Percentiles rank a stretch among this genome's conserved stretches.
Evolutionary conservation across 2,113 vertebrate species (phyloP).

Genomic region (Psephotus haematonotus): DNA sequence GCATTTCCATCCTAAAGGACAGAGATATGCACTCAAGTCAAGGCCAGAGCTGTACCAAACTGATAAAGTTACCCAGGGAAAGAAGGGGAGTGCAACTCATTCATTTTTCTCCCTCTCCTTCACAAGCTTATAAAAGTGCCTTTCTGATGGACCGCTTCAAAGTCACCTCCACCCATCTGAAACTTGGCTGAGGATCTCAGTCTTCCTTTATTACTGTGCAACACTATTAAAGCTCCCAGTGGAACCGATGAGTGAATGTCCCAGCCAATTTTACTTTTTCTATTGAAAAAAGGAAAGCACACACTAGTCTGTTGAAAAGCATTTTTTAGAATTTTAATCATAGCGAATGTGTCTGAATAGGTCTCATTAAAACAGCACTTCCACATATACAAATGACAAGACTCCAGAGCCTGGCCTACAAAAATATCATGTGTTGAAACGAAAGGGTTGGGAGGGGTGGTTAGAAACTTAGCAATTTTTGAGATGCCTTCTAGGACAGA

Average conservation of each 20-base stretch:
- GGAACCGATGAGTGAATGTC: slow-evolving; percentile 13
- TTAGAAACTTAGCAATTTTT: slow-evolving; percentile 36
- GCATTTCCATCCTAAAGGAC: background rate
- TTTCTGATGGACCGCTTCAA: slow-evolving; percentile 24
- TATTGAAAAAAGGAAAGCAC: background rate
- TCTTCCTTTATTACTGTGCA: slow-evolving; percentile 14
- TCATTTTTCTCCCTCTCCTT: background rate
- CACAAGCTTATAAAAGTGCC: background rate
- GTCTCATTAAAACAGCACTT: slow-evolving; percentile 69
- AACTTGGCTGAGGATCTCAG: slow-evolving; percentile 13
- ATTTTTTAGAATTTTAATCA: slow-evolving; percentile 74
- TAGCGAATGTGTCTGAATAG: slow-evolving; percentile 68
- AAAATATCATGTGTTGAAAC: slow-evolving; percentile 66
- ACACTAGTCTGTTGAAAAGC: slow-evolving; percentile 52
- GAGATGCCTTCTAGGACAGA: slow-evolving; percentile 52
- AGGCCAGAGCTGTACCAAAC: background rate
- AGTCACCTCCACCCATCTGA: slow-evolving; percentile 53
- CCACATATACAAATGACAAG: slow-evolving; percentile 66
- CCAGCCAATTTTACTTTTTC: background rate
- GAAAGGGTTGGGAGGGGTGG: background rate
- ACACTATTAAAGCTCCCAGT: slow-evolving; percentile 54
- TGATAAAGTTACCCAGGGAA: background rate
- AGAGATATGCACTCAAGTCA: background rate
- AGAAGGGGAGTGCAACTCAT: background rate
- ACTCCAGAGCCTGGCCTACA: slow-evolving; percentile 58